These are phyloP conservation scores for Malurus leucopterus DNA, from an alignment of 2,797 vertebrate species.

Conservation along the genomic window DNA sequence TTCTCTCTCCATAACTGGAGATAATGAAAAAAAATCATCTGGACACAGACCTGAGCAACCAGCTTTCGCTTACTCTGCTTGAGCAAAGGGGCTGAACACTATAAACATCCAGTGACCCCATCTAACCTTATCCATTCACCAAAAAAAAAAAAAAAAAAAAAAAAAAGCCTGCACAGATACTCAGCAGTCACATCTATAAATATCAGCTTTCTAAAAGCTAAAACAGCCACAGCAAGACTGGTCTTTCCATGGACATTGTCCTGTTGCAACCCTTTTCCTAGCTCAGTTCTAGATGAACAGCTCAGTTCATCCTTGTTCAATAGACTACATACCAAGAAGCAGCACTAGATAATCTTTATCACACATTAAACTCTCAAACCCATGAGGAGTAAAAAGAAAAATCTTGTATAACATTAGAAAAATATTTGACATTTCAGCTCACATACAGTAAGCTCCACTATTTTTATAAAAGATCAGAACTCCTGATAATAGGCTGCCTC, in stretches of 20 bases:
- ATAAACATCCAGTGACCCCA: background rate
- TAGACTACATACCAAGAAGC: background rate
- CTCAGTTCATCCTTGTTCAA: background rate
- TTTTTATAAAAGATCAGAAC: background rate
- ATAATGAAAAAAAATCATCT: background rate
- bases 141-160: background rate
- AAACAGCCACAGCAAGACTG: background rate
- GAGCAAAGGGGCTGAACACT: background rate
- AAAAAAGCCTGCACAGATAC: background rate
- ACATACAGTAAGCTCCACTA: background rate
- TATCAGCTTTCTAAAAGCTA: background rate
- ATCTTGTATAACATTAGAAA: background rate
- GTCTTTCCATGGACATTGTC: background rate
- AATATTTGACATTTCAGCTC: background rate
- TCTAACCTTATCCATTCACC: background rate
- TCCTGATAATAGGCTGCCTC: background rate
- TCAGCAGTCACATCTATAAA: background rate
- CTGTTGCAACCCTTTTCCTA: background rate
- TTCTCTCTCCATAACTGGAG: background rate
- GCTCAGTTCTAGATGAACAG: background rate
- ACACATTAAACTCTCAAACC: background rate
- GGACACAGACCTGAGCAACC: background rate
- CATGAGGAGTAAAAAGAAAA: background rate
- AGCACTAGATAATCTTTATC: background rate
- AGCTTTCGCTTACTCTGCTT: background rate